Base-by-base conservation (phyloP, 2,797 vertebrate genomes). In the Rhynchotus rufescens region DNA sequence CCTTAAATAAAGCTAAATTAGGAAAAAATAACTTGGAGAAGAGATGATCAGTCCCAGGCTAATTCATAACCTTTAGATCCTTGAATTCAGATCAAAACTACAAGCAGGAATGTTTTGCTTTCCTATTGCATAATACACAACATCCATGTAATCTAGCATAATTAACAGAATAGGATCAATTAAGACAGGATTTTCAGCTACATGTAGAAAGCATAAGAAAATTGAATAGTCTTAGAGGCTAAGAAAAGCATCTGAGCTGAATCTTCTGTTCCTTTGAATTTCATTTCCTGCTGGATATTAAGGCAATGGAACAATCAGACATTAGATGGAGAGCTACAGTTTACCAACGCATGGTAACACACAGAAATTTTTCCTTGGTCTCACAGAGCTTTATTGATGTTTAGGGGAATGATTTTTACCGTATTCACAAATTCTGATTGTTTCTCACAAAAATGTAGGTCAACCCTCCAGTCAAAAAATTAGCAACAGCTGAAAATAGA, bases 81-180 rank as follows among this genome's bases (percentile, higher is more conserved):
- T 82, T 66, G 88, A 84, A 34, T 89, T 94, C 73, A 92, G 81
- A 93, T 88, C 75, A 93, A 93, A 96, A 54, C 54, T 59, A 90
- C 14, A 73, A 78, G 34, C 2, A 84, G 76, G 88, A 91, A 68
- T 78, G 10, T 84, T 93, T 84, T 85, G 30, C 54, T 92, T 93
- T 92, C 80, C 73, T 91, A 36, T 90, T 83, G 65, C 3, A 1
- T 87, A 73, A 79, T 88, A 56, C 20, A 62, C 59, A 93, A 67
- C 47, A 34, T 84, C 54, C 73, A 88, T 11, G 6, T 60, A 88
- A 94, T 81, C 77, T 89, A 64, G 40, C 69, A 80, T 91, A 84
- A 87, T 89, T 90, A 90, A 80, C 62, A 90, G 90, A 93, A 92
- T 73, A 86, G 28, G 52, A 91, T 92, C 79, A 75, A 49, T 26